These are phyloP conservation scores for Drosophila demipolita DNA, from an alignment of 2,888 invertebrate species.

Conservation along the genomic window DNA sequence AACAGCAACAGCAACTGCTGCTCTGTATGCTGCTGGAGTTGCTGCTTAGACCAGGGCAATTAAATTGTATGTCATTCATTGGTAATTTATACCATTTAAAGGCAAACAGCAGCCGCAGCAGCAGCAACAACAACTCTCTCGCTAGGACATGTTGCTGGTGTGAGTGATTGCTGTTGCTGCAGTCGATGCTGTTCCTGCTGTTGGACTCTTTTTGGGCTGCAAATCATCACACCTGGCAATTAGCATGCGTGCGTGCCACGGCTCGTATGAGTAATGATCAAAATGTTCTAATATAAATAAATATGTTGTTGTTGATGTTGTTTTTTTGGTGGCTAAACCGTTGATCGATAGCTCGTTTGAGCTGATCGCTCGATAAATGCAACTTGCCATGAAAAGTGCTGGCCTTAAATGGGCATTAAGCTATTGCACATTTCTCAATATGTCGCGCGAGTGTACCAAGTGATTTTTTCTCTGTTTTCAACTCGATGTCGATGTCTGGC, in stretches of 20 bases:
- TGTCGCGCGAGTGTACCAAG: slow-evolving; percentile 81
- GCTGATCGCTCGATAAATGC: slow-evolving; percentile 83
- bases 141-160: slow-evolving; percentile 41
- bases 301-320: neutral
- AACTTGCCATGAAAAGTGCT: slow-evolving; percentile 84
- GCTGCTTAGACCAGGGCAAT: slow-evolving; percentile 79
- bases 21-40: slow-evolving; percentile 66
- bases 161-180: slow-evolving; percentile 6
- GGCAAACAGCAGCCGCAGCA: slow-evolving; percentile 59
- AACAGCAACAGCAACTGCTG: slow-evolving; percentile 37
- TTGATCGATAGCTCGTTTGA: slow-evolving; percentile 69
- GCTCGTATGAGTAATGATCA: slow-evolving; percentile 54
- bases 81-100: slow-evolving; percentile 84
- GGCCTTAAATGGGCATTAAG: slow-evolving; percentile 84
- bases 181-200: neutral
- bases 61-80: slow-evolving; percentile 85
- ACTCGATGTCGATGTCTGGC: slow-evolving; percentile 58
- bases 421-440: slow-evolving; percentile 85
- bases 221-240: slow-evolving; percentile 57
- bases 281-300: slow-evolving; percentile 27
- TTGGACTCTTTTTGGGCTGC: slow-evolving; percentile 24
- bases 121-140: slow-evolving; percentile 32
- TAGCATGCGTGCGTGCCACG: slow-evolving; percentile 62
- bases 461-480: slow-evolving; percentile 66
- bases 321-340: slow-evolving; percentile 44